Evolutionary conservation across 2,888 invertebrate genomes (phyloP), one percentile per base, ranked within the genome.

Genomic region (Acronicta alni): DNA sequence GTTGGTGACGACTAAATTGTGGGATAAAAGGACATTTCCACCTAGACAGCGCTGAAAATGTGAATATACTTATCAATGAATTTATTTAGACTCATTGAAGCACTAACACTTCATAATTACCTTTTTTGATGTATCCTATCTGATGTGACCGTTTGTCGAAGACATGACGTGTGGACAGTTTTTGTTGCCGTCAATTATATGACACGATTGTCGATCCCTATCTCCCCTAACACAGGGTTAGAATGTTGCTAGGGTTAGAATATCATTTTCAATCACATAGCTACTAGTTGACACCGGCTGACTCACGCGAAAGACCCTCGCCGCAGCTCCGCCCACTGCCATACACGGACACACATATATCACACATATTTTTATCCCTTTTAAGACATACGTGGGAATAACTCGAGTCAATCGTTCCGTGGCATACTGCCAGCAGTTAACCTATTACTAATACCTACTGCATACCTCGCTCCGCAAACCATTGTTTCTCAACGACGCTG

Each of bases 331-430:
- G 81, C 81, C 80, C 71, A 79, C 76, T 57, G 54, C 86, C 85
- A 75, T 85, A 88, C 82, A 85, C 85, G 87, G 87, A 72, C 78
- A 80, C 72, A 73, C 78, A 80, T 81, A 77, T 78, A 83, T 83
- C 77, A 82, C 68, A 81, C 75, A 82, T 85, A 88, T 89, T 87
- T 89, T 87, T 89, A 86, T 85, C 80, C 89, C 88, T 77, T 89
- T 87, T 85, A 86, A 77, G 89, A 78, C 57, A 59, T 75, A 82
- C 85, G 84, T 87, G 86, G 85, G 87, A 86, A 86, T 81, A 79
- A 77, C 69, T 79, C 59, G 69, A 68, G 59, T 77, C 74, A 67
- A 72, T 75, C 72, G 78, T 79, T 80, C 77, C 71, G 74, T 84
- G 86, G 85, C 86, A 82, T 80, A 81, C 80, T 82, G 85, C 85